These are phyloP conservation scores for Eonycteris spelaea DNA, from an alignment of 2,113 vertebrate genomes.

Conservation along the genomic window DNA sequence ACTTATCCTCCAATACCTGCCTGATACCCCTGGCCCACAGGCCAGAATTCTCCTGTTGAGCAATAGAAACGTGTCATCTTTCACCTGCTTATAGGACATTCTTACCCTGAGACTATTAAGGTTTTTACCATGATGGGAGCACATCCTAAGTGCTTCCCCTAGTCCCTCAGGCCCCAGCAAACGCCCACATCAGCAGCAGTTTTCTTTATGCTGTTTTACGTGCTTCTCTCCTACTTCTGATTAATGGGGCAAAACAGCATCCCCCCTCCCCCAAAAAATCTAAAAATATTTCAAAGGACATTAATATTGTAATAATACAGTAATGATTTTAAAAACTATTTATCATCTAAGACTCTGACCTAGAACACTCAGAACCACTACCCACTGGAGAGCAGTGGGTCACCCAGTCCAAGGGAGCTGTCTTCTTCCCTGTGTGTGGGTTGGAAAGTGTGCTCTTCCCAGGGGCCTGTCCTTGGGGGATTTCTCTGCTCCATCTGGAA, in stretches of 20 bases:
- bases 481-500: not conserved
- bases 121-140: not conserved
- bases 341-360: not conserved
- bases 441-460: not conserved
- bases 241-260: not conserved
- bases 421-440: not conserved
- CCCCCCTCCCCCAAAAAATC: not conserved
- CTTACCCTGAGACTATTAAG: not conserved
- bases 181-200: not conserved
- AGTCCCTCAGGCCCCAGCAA: not conserved
- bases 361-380: not conserved
- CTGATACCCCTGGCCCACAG: not conserved
- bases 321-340: not conserved
- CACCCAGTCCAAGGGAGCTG: not conserved
- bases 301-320: not conserved
- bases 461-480: not conserved
- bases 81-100: conserved; percentile 5
- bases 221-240: not conserved
- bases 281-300: not conserved
- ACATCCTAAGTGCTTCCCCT: not conserved
- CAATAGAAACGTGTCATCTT: not conserved
- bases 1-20: not conserved
- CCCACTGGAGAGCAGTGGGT: not conserved
- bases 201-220: not conserved
- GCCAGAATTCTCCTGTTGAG: not conserved